Base-by-base conservation (phyloP, 2,113 vertebrate species). In the Cyprinus carpio region DNA sequence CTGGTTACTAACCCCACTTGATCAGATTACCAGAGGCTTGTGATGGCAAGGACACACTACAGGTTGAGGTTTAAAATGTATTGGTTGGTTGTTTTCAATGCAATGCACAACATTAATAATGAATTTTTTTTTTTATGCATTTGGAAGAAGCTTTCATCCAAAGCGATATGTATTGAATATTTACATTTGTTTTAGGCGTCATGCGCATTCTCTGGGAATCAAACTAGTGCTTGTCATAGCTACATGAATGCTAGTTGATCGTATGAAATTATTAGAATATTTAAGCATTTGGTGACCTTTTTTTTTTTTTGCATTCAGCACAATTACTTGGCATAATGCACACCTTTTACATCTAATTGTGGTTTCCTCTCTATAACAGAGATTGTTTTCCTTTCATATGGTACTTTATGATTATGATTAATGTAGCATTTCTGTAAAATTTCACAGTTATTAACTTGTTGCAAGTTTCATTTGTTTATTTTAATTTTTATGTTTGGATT, bases 21-120 rank as follows among this genome's bases (percentile, higher is more conserved):
- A 72, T 72, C 69, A 72, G 20, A 43, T 72, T 37, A 43, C 69
- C 69, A n/a, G 69, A 40, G 34, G 37, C 37, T 43, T 72, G 34
- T 72, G 10, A 72, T 72, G 37, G 40, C 72, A 25, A 75, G 72
- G 34, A 37, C 65, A 69, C 20, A 72, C 0, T 6, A 11, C 31
- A 23, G 34, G 31, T 71, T 71, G 34, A 0, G 0, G 12, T 65
- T 29, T 11, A 16, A 65, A 64, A 65, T 9, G 2, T 29, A 67
- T 6, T 0, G 1, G 12, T 27, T 27, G n/a, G 13, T 27, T 64
- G 25, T 8, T n/a, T 71, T 71, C 8, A n/a, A 6, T n/a, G 34
- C 34, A 71, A 11, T 20, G 31, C 16, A 9, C 3, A 9, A 20
- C 8, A 5, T 71, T 71, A 71, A 37, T 20, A 37, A 54, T 54